Conservation (phyloP, 2,888 invertebrate genomes). For the Loripinus fragilis region DNA sequence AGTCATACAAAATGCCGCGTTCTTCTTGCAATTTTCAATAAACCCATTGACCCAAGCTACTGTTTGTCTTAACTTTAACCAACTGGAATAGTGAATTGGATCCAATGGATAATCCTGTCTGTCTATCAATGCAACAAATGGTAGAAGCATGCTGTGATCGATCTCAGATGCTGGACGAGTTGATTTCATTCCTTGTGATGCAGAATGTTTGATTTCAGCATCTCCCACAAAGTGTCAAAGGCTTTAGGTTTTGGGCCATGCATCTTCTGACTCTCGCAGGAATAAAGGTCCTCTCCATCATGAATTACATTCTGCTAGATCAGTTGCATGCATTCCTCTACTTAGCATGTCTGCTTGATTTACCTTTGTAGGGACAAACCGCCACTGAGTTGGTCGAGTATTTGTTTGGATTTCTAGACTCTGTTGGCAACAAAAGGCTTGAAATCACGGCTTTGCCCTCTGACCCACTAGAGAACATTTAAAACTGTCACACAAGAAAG, state of each 20-base stretch:
- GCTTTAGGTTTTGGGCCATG: slow-evolving; percentile 25
- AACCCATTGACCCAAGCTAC: slow-evolving; percentile 36
- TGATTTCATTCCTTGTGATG: neutral
- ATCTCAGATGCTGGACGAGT: neutral
- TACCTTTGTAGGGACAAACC: slow-evolving; percentile 24
- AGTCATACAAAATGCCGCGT: neutral
- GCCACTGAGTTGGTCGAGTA: slow-evolving; percentile 44
- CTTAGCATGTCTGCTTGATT: slow-evolving; percentile 29
- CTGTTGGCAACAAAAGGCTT: slow-evolving; percentile 60
- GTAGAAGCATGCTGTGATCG: neutral
- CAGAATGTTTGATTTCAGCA: neutral
- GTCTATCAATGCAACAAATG: neutral
- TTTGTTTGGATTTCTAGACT: slow-evolving; percentile 52
- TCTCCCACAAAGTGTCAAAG: neutral
- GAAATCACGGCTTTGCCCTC: slow-evolving; percentile 37
- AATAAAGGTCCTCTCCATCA: slow-evolving; percentile 50
- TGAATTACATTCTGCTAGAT: neutral
- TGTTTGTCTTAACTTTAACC: slow-evolving; percentile 9
- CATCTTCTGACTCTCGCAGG: slow-evolving; percentile 1
- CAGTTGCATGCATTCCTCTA: slow-evolving; percentile 1
- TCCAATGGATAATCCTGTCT: neutral
- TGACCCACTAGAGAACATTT: slow-evolving; percentile 55
- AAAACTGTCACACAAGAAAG: slow-evolving; percentile 43
- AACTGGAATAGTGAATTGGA: slow-evolving; percentile 24
- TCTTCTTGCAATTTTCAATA: slow-evolving; percentile 27